phyloP scores from a whole-genome alignment of 2,113 vertebrate genomes.

The Meleagris gallopavo region DNA sequence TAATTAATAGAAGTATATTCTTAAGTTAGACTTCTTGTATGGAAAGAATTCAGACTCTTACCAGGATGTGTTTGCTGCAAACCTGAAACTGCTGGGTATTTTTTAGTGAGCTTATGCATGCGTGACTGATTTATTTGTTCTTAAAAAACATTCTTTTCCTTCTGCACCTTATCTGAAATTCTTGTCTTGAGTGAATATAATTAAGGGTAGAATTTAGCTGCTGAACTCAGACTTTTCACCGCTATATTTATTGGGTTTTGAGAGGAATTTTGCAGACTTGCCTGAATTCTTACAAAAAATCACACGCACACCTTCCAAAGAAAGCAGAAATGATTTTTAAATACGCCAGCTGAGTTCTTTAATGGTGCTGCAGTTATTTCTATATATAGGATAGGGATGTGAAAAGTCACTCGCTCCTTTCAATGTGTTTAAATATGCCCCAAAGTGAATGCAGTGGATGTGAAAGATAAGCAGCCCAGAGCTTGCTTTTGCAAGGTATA shows the following conservation, averaged over 20 bases:
- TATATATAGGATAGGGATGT: slow-evolving; percentile 33
- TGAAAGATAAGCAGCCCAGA: slow-evolving; percentile 68
- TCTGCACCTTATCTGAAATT: not conserved
- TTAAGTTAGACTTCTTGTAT: not conserved
- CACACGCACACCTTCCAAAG: not conserved
- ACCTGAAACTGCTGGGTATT: not conserved
- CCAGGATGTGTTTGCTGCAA: not conserved
- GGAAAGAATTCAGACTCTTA: not conserved
- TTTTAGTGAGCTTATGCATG: not conserved
- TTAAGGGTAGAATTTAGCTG: not conserved
- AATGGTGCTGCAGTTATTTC: not conserved
- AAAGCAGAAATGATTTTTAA: slow-evolving; percentile 29
- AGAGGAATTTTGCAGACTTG: slow-evolving; percentile 33
- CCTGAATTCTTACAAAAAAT: not conserved
- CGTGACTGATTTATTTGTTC: not conserved
- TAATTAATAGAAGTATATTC: not conserved
- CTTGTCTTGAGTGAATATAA: not conserved
- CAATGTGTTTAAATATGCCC: slow-evolving; percentile 32
- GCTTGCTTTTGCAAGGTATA: slow-evolving; percentile 59
- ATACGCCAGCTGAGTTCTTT: not conserved
- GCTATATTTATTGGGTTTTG: not conserved
- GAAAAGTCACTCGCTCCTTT: slow-evolving; percentile 40
- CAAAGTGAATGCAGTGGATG: slow-evolving; percentile 53
- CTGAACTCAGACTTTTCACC: not conserved
- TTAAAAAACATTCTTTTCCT: not conserved